These are phyloP conservation scores for Ophthalmolycus amberensis DNA, from an alignment of 2,113 vertebrate genomes.

Conservation along the genomic window DNA sequence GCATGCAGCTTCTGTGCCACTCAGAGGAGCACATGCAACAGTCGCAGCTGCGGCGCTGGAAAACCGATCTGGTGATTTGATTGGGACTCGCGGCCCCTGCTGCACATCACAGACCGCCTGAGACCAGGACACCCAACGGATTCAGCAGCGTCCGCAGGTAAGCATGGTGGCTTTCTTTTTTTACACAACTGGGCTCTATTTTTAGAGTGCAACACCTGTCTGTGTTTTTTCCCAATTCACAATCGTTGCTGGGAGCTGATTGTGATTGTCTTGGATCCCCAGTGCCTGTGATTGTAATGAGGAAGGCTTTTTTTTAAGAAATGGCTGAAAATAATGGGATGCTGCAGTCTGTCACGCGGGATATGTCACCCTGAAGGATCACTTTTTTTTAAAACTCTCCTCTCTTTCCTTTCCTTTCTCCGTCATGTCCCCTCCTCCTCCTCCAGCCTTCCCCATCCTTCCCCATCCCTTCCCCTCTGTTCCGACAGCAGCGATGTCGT, in stretches of 20 bases:
- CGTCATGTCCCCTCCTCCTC: background rate
- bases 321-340: slow-evolving; percentile 9
- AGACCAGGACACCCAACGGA: slow-evolving; percentile 17
- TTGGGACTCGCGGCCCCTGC: slow-evolving; percentile 27
- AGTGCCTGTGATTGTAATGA: background rate
- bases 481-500: slow-evolving; percentile 83
- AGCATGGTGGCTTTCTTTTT: slow-evolving; percentile 11
- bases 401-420: slow-evolving; percentile 6
- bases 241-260: background rate
- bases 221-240: background rate
- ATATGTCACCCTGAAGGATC: background rate
- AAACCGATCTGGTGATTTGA: slow-evolving; percentile 42
- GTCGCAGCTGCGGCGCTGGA: slow-evolving; percentile 43
- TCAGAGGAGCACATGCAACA: slow-evolving; percentile 58
- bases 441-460: background rate
- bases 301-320: slow-evolving; percentile 1
- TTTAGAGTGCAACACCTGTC: slow-evolving; percentile 32
- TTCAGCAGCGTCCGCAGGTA: slow-evolving; percentile 71
- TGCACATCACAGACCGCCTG: slow-evolving; percentile 13
- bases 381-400: slow-evolving; percentile 10
- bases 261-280: background rate
- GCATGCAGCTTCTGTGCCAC: slow-evolving; percentile 73
- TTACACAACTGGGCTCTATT: slow-evolving; percentile 37
- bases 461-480: background rate
- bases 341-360: slow-evolving; percentile 30